Base-by-base conservation (phyloP, 2,888 invertebrate species). In the Eurytoma adleriae region DNA sequence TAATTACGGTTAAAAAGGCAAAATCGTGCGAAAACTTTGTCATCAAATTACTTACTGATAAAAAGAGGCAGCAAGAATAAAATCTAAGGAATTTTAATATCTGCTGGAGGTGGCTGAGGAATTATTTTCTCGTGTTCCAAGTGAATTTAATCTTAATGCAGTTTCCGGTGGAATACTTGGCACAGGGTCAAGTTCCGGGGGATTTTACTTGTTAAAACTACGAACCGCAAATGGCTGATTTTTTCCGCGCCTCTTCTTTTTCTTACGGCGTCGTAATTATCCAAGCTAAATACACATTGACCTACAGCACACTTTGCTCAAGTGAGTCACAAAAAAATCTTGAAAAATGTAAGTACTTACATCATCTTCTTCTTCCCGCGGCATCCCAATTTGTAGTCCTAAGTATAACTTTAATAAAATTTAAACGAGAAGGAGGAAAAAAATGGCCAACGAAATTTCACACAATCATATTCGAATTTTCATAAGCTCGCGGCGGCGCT, bases 61-160 rank as follows among this genome's bases (percentile, higher is more conserved):
- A 18, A 70, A 71, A 66, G 7, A 30, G 52, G 50, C 13, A 27
- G 24, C 12, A n/a, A 20, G 27, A 62, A 56, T 56, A 50, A 78
- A 64, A 78, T 77, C 48, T 56, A 70, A 77, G 66, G 57, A 72
- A 72, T 78, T 78, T 72, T 54, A 71, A 67, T 59, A 67, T 78
- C 59, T 30, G 24, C 18, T 27, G 57, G 16, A 50, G 54, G 57
- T 57, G 57, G 54, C 48, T 54, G 61, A 71, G 57, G 68, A 78
- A 78, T 78, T 68, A 68, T 78, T 78, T 73, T 73, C 78, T 50
- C 54, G 68, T 52, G 24, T 68, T 73, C 67, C 73, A 16, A 78
- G 73, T 73, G 73, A 72, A 69, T 78, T 78, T 73, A 68, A 78
- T 78, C 73, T 78, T 73, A 73, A 78, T 78, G 78, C 62, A 78